Evolutionary conservation across 2,888 invertebrate species (phyloP).

Genomic region (Anorthoa munda): DNA sequence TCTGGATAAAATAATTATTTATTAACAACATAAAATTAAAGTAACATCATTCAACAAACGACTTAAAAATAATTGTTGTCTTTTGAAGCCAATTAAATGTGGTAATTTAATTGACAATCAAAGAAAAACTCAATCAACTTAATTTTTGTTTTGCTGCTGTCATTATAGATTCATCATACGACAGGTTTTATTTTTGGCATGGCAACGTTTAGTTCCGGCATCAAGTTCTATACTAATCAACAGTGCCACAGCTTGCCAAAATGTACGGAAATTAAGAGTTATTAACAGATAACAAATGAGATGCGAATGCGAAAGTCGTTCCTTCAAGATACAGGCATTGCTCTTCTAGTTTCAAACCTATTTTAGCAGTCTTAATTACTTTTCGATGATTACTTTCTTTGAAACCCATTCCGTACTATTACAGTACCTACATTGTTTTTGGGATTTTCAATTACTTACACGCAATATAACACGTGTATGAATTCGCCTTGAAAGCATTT

Average conservation of each 20-base stretch:
- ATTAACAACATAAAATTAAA: conserved; percentile 9
- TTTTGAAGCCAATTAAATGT: conserved; percentile 19
- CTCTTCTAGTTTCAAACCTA: neutral
- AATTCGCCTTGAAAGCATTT: conserved; percentile 22
- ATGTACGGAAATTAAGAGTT: no score
- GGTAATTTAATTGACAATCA: neutral
- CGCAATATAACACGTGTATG: conserved; percentile 4
- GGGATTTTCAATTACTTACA: neutral
- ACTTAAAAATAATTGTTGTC: neutral
- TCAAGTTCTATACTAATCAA: conserved; percentile 3
- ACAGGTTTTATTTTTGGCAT: conserved; percentile 27
- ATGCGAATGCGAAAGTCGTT: no score
- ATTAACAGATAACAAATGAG: no score
- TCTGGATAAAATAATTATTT: neutral
- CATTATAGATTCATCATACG: conserved; percentile 35
- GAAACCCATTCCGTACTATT: neutral
- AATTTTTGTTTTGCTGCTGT: conserved; percentile 9
- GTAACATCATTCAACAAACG: neutral
- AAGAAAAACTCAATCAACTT: conserved; percentile 9
- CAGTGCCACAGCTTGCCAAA: no score
- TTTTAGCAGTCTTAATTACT: neutral
- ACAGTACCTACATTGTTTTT: neutral
- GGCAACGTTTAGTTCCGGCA: conserved; percentile 23
- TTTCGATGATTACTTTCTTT: neutral
- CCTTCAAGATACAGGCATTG: no score